A percentile compares a stretch with the other conserved stretches of the same genome.
Evolutionary conservation across 1,140 invertebrate species (phyloP).

Genomic region (Cyrtorhinus lividipennis): DNA sequence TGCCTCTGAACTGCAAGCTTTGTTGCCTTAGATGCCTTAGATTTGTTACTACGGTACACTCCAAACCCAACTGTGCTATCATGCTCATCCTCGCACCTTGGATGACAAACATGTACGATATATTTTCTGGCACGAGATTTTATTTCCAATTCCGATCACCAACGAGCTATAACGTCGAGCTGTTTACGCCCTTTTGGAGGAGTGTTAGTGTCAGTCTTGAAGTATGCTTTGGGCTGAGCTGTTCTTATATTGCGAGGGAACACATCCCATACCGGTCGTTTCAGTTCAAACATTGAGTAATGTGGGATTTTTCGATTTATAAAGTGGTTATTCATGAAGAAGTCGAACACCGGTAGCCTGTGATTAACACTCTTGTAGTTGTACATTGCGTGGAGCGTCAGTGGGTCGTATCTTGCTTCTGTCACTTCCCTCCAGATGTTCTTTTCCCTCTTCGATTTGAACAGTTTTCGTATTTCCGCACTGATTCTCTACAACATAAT

Average conservation of each 20-base stretch:
- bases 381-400: not conserved
- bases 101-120: too few species aligned
- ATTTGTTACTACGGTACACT: too few species aligned
- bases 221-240: not conserved
- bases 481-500: not conserved
- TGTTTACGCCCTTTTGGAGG: not conserved
- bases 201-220: not conserved
- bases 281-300: not conserved
- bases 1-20: too few species aligned
- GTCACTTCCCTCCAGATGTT: slow-evolving; percentile 1
- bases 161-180: not conserved
- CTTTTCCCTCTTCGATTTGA: not conserved
- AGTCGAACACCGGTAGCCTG: not conserved
- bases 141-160: not conserved
- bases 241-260: not conserved
- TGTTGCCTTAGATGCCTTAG: too few species aligned
- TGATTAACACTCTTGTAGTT: not conserved
- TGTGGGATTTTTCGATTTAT: not conserved
- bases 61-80: too few species aligned
- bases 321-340: not conserved
- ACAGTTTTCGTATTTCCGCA: not conserved
- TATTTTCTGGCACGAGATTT: too few species aligned
- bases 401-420: not conserved
- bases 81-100: too few species aligned
- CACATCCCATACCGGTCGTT: not conserved